These are phyloP conservation scores for Drosophila rellima DNA, from an alignment of 2,888 invertebrate species.

Conservation along the genomic window DNA sequence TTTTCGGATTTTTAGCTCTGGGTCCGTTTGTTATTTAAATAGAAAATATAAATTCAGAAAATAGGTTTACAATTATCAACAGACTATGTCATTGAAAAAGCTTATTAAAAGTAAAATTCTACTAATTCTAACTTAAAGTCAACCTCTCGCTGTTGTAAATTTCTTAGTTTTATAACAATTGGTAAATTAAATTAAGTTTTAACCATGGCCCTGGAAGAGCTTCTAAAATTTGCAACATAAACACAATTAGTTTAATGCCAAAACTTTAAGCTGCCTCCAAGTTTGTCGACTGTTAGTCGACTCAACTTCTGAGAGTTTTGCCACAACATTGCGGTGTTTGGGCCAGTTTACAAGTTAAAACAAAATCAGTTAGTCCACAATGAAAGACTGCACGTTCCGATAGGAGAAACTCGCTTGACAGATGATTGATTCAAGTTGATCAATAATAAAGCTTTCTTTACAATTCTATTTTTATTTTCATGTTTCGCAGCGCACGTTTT, in stretches of 20 bases:
- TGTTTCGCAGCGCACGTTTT: not conserved
- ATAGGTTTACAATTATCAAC: not conserved
- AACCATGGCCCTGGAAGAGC: not conserved
- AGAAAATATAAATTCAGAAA: not conserved
- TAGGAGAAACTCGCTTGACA: not conserved
- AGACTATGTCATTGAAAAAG: not conserved
- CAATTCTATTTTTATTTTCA: not conserved
- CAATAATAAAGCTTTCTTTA: not conserved
- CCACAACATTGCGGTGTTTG: constrained; percentile 19
- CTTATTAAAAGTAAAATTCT: too few species aligned
- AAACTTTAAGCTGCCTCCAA: constrained; percentile 29
- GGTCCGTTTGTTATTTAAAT: not conserved
- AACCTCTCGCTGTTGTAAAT: not conserved
- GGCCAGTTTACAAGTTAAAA: not conserved
- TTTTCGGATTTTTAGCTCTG: not conserved
- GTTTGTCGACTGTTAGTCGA: constrained; percentile 4
- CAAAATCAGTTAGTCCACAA: not conserved
- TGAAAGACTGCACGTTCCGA: not conserved
- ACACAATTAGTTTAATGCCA: constrained; percentile 53
- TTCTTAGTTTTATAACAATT: not conserved
- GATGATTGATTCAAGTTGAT: not conserved
- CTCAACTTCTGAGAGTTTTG: constrained; percentile 1
- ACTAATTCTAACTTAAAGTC: not conserved
- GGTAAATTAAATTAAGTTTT: constrained; percentile 3
- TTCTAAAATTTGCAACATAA: constrained; percentile 40